Conservation (phyloP, 1,140 invertebrate species). For the Cepaea nemoralis region DNA sequence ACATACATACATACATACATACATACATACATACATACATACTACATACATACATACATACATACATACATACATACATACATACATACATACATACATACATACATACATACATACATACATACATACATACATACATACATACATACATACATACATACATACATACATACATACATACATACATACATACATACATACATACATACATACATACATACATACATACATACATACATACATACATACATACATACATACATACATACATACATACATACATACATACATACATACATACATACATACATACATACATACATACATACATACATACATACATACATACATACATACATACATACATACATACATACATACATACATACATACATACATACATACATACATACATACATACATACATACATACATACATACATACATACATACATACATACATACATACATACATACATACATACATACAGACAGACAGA, state of each 20-base stretch:
- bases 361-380: no score
- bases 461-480: no score
- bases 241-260: no score
- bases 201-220: no score
- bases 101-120: conserved; percentile 15
- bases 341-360: no score
- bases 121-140: conserved; percentile 12
- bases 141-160: conserved; percentile 6
- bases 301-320: no score
- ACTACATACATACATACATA: conserved; percentile 32
- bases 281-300: no score
- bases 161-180: conserved; percentile 22
- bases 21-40: conserved; percentile 36
- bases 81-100: neutral
- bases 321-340: no score
- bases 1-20: conserved; percentile 41
- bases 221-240: no score
- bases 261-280: no score
- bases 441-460: conserved; percentile 6
- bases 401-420: no score
- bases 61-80: conserved; percentile 11
- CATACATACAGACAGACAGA: neutral
- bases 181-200: conserved; percentile 17
- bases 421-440: conserved; percentile 22
- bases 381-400: no score